These are phyloP conservation scores for Papilio aristodemus DNA, from an alignment of 1,140 invertebrate genomes.

Conservation along the genomic window DNA sequence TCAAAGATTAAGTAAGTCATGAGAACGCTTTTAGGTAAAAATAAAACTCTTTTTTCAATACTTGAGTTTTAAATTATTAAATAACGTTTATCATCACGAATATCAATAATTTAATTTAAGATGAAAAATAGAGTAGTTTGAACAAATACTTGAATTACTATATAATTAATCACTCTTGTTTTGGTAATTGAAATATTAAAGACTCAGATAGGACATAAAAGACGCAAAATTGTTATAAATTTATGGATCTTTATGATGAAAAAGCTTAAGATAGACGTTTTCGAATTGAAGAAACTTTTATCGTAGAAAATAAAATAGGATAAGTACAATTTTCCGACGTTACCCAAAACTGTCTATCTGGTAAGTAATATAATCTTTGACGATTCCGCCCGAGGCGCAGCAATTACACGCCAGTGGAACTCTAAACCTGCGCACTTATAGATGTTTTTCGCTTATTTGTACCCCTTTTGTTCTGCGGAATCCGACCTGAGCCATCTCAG, in stretches of 20 bases:
- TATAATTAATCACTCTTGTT: too few species aligned
- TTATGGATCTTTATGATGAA: too few species aligned
- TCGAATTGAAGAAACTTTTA: too few species aligned
- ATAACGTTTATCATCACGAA: too few species aligned
- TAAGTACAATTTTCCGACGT: not conserved
- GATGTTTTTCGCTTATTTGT: constrained; percentile 61
- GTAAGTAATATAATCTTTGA: constrained; percentile 41
- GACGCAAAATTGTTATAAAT: too few species aligned
- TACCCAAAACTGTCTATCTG: not conserved
- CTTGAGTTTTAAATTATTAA: too few species aligned
- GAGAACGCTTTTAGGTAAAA: not conserved
- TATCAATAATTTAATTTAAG: too few species aligned
- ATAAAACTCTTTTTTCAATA: not conserved
- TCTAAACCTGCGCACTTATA: constrained; percentile 54
- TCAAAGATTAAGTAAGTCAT: constrained; percentile 9
- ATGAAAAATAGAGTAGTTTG: too few species aligned
- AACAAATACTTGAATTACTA: too few species aligned
- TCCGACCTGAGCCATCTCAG: constrained; percentile 49
- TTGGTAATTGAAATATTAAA: not conserved
- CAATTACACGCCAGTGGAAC: constrained; percentile 56
- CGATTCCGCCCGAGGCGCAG: constrained; percentile 46
- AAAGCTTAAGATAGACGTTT: too few species aligned
- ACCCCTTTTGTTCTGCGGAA: constrained; percentile 55
- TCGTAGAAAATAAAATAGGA: not conserved
- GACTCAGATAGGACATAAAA: too few species aligned